Evolutionary conservation across 2,888 invertebrate genomes (phyloP).

Genomic region (Nephrotoma flavescens): DNA sequence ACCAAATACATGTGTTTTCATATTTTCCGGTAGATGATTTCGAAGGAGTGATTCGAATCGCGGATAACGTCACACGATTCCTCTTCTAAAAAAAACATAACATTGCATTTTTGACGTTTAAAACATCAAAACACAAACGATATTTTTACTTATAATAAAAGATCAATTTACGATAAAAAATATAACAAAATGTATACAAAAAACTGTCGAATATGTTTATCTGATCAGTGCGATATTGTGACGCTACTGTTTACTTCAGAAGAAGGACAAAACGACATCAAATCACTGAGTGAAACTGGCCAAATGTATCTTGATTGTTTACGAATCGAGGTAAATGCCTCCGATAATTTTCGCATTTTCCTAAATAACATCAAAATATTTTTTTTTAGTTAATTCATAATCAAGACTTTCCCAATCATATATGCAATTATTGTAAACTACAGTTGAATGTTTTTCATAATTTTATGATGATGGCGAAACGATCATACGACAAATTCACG

Average conservation of each 20-base stretch:
- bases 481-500: constrained; percentile 9
- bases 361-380: neutral
- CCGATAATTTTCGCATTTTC: neutral
- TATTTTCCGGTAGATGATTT: too few species aligned
- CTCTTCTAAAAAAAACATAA: neutral
- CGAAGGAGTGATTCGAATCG: neutral
- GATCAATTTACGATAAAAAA: neutral
- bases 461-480: constrained; percentile 17
- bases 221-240: neutral
- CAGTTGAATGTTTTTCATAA: constrained; percentile 21
- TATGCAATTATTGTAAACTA: constrained; percentile 20
- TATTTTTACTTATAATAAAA: neutral
- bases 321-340: neutral
- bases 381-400: constrained; percentile 9
- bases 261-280: neutral
- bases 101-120: neutral
- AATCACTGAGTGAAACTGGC: neutral
- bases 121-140: neutral
- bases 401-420: constrained; percentile 14
- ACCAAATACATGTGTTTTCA: too few species aligned
- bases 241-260: neutral
- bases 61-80: neutral
- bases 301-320: neutral
- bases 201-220: neutral
- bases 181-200: neutral